Base-by-base conservation (phyloP, 2,113 vertebrate genomes). In the Tychaedon coryphoeus region DNA sequence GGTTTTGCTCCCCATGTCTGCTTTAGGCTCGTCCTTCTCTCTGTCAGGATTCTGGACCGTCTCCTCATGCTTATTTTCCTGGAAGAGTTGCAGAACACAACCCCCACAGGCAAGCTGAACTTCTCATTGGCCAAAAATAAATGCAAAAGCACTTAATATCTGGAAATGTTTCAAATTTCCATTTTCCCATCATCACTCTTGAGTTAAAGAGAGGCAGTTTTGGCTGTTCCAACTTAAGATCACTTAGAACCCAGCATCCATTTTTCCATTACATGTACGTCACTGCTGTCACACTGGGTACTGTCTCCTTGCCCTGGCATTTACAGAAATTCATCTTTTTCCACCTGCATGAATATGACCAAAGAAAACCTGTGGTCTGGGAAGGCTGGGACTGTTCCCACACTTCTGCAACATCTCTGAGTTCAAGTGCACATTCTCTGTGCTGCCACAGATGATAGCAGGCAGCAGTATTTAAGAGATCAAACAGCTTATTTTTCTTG, bases 51-150 rank as follows among this genome's bases (percentile, higher is more conserved):
- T 97, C 93, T 98, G 98, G 94, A 98, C 98, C n/a, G 80, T 73
- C 96, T 98, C 98, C 95, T 98, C 98, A 97, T 98, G 98, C 95
- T 98, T 97, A 89, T 97, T 97, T 89, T 97, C 97, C 98, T 98
- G 98, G 95, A 99, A 98, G 64, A 98, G 98, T 95, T 91, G 98
- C 93, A 98, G 88, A 97, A 96, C 82, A 96, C 92, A 97, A 71
- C 77, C 88, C 95, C 71, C 83, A 90, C 69, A 67, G 5, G 20
- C 70, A 93, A 80, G 75, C 95, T 95, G 89, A 86, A 77, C 78
- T 78, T 92, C 93, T 95, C 95, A 97, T 94, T 91, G 96, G 95
- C 92, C 96, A 95, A 95, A 97, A 97, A 96, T 96, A 96, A 97
- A 96, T 81, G 84, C 76, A 95, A 90, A 96, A 92, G 60, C 66